phyloP scores from a whole-genome alignment of 2,797 vertebrate species.

The Chlorospingus semifuscus region DNA sequence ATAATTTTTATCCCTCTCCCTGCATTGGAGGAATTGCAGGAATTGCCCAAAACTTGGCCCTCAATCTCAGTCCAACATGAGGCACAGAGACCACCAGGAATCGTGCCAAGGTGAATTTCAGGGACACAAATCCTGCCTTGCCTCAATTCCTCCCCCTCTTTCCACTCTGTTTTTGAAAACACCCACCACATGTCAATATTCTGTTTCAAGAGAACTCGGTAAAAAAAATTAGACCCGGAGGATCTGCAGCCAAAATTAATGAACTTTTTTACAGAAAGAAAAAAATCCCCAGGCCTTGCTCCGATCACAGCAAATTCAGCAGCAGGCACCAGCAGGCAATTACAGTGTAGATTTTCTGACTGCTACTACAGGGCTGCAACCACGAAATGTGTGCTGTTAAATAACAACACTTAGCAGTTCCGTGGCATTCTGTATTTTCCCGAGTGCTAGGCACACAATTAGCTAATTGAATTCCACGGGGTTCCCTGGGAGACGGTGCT shows the following conservation, averaged over 20 bases:
- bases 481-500: constrained; percentile 57
- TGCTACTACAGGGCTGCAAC: constrained; percentile 28
- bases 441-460: constrained; percentile 52
- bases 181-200: neutral
- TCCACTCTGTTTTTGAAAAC: neutral
- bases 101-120: neutral
- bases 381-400: constrained; percentile 33
- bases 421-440: constrained; percentile 39
- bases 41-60: no score
- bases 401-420: constrained; percentile 48
- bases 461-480: constrained; percentile 69
- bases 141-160: neutral
- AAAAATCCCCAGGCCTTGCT: neutral
- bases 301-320: neutral
- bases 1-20: no score
- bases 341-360: neutral
- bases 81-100: neutral
- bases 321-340: constrained; percentile 11
- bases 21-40: no score
- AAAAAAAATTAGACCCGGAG: neutral
- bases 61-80: neutral
- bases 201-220: neutral
- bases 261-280: neutral
- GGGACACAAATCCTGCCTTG: neutral
- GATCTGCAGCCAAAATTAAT: constrained; percentile 23